Conservation (phyloP, 2,888 invertebrate species). For the Carcina quercana region DNA sequence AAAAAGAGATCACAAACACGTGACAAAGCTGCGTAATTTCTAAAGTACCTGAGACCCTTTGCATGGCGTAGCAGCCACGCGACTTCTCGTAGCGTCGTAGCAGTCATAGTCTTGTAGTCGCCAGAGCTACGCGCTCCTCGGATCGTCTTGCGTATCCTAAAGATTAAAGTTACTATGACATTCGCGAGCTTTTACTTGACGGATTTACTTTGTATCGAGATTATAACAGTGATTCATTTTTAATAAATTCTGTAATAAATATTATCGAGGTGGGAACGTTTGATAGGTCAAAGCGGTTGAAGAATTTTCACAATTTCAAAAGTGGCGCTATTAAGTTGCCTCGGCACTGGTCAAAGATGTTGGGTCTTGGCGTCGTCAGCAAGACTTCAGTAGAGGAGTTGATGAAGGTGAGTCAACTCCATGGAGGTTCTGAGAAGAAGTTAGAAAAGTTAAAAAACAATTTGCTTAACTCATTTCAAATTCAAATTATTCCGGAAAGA, state of each 20-base stretch:
- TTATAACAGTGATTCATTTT: no score
- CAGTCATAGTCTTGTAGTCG: slow-evolving; percentile 32
- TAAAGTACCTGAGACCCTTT: not conserved
- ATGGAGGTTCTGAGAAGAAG: no score
- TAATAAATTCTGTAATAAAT: no score
- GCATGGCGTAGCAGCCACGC: slow-evolving; percentile 4
- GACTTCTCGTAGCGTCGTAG: slow-evolving; percentile 6
- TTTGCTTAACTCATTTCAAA: no score
- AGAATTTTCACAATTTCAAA: slow-evolving; percentile 43
- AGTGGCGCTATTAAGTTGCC: slow-evolving; percentile 47
- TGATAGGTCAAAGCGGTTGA: slow-evolving; percentile 31
- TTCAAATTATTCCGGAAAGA: no score
- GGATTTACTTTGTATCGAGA: no score
- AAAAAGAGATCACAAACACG: no score
- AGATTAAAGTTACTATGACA: no score
- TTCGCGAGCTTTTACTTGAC: no score
- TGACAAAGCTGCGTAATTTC: no score
- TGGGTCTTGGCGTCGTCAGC: slow-evolving; percentile 36
- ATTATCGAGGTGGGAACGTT: slow-evolving; percentile 36
- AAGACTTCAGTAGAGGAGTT: slow-evolving; percentile 43
- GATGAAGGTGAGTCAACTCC: slow-evolving; percentile 39
- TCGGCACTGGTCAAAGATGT: slow-evolving; percentile 52
- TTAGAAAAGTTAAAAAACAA: no score
- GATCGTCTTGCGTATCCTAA: no score
- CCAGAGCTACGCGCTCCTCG: slow-evolving; percentile 20